Conservation (phyloP, 2,113 vertebrate species). For the Osmerus mordax region DNA sequence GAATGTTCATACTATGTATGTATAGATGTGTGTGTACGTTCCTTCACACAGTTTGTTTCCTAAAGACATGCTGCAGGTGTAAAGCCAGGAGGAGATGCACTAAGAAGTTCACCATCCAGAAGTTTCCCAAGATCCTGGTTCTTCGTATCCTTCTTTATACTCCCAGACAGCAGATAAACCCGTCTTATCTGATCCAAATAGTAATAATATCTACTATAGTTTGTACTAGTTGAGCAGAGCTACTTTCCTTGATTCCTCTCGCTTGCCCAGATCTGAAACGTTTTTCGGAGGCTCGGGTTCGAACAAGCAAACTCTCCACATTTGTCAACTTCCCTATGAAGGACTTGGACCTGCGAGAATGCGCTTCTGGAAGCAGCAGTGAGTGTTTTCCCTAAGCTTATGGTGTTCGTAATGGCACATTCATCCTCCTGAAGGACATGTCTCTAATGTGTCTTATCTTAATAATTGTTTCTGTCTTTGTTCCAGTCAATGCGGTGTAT, state of each 20-base stretch:
- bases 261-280: constrained; percentile 87
- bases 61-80: constrained; percentile 92
- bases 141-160: constrained; percentile 86
- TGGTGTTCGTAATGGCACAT: no score
- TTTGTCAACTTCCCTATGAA: constrained; percentile 95
- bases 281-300: constrained; percentile 90
- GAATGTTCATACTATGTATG: no score
- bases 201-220: not conserved
- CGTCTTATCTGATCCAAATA: not conserved
- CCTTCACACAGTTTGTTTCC: constrained; percentile 12
- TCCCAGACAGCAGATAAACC: not conserved
- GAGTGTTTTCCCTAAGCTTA: constrained; percentile 60
- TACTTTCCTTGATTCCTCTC: constrained; percentile 71
- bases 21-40: not conserved
- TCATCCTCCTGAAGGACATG: no score
- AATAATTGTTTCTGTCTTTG: constrained; percentile 7
- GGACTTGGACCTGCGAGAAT: constrained; percentile 93
- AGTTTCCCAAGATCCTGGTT: constrained; percentile 96
- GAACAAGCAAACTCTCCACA: constrained; percentile 95
- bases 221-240: not conserved
- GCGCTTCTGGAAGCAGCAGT: constrained; percentile 92
- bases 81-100: constrained; percentile 92
- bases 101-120: constrained; percentile 97
- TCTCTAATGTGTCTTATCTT: not conserved
- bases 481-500: constrained; percentile 86